Percentiles rank a stretch among this genome's conserved stretches.
phyloP scores from a whole-genome alignment of 1,140 invertebrate species.

The Carposina sasakii region DNA sequence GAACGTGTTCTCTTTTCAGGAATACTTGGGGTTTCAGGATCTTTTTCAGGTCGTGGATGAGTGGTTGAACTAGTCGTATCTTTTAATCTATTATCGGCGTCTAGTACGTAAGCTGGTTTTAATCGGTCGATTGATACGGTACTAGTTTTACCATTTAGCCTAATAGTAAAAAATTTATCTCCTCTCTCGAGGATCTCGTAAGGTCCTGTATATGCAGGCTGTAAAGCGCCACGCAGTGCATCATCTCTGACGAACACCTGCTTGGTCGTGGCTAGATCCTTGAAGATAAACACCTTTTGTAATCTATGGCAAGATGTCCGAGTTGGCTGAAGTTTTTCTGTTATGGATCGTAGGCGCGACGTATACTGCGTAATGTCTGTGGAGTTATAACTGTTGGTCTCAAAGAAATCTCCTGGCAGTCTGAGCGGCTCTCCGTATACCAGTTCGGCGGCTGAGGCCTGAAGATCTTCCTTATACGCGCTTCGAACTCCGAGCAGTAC shows the following conservation, averaged over 20 bases:
- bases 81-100: constrained; percentile 4
- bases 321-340: constrained; percentile 14
- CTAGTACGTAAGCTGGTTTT: not conserved
- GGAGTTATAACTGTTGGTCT: constrained; percentile 1
- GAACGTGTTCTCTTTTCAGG: not conserved
- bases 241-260: not conserved
- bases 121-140: not conserved
- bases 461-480: constrained; percentile 32
- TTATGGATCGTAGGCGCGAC: constrained; percentile 15
- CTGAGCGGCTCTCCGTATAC: constrained; percentile 10
- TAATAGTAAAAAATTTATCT: not conserved
- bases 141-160: not conserved
- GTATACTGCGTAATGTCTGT: constrained; percentile 16
- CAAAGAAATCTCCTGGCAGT: constrained; percentile 40
- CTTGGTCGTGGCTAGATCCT: constrained; percentile 14
- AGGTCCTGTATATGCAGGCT: not conserved
- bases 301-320: constrained; percentile 17
- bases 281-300: constrained; percentile 19
- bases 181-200: not conserved
- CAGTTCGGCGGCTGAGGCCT: constrained; percentile 26
- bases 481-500: constrained; percentile 50
- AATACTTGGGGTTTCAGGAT: not conserved
- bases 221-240: not conserved
- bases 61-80: not conserved
- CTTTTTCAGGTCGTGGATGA: not conserved